Conservation (phyloP, 2,888 invertebrate genomes). For the Eupithecia inturbata region DNA sequence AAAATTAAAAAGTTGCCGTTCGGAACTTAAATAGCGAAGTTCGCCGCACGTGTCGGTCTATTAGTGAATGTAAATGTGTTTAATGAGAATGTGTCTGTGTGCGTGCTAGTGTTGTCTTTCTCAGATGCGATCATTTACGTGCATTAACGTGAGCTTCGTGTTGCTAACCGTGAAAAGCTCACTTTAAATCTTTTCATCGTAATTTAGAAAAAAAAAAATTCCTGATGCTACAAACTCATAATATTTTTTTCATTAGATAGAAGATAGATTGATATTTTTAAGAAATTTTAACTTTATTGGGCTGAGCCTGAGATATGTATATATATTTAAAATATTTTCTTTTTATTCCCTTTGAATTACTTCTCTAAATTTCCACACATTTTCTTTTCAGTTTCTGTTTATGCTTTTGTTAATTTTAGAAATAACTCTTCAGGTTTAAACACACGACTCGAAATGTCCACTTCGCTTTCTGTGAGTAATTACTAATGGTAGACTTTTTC, state of each 20-base stretch:
- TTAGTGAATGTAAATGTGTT: slow-evolving; percentile 80
- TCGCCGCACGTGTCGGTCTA: slow-evolving; percentile 67
- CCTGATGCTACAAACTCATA: not conserved
- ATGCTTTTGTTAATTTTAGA: not conserved
- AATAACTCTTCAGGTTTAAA: not conserved
- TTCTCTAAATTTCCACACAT: not conserved
- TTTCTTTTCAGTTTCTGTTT: not conserved
- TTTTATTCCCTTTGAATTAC: not conserved
- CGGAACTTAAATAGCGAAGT: slow-evolving; percentile 65
- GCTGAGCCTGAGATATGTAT: not conserved
- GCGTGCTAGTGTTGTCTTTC: slow-evolving; percentile 66
- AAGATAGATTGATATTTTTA: not conserved
- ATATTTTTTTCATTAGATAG: not conserved
- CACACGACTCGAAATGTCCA: not conserved
- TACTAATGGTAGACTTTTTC: not conserved
- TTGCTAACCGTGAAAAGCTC: not conserved
- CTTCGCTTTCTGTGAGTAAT: not conserved
- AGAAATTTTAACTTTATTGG: not conserved
- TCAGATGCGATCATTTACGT: slow-evolving; percentile 55
- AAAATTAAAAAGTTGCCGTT: slow-evolving; percentile 47
- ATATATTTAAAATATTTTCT: not conserved
- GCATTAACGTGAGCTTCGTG: slow-evolving; percentile 45
- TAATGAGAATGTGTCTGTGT: slow-evolving; percentile 77
- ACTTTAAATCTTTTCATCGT: not conserved
- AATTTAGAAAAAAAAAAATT: not conserved